Percentiles rank a stretch among this genome's conserved stretches.
These are phyloP conservation scores for Scaptomyza caliginosa DNA, from an alignment of 2,888 invertebrate species.

Conservation along the genomic window DNA sequence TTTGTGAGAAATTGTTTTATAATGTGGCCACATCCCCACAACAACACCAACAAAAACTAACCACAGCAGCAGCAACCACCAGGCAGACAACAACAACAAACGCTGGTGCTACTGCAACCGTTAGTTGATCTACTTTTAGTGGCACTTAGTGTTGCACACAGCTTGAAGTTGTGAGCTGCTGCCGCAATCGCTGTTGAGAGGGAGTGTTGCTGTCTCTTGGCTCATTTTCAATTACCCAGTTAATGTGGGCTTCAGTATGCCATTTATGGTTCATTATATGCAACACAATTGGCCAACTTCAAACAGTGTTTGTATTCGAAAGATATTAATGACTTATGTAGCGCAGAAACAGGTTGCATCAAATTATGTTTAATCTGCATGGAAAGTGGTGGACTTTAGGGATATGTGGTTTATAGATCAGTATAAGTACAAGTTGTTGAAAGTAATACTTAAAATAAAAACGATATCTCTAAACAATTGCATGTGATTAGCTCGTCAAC, in stretches of 20 bases:
- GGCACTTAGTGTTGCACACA: constrained; percentile 57
- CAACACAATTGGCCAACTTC: constrained; percentile 38
- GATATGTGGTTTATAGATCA: neutral
- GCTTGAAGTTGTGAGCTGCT: constrained; percentile 18
- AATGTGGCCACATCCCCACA: constrained; percentile 63
- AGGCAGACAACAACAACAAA: neutral
- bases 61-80: neutral
- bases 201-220: constrained; percentile 18
- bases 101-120: constrained; percentile 42
- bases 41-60: constrained; percentile 6
- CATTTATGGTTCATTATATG: constrained; percentile 71
- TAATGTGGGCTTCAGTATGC: constrained; percentile 59
- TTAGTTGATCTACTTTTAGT: constrained; percentile 72
- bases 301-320: neutral
- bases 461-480: neutral
- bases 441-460: too few relatives aligned
- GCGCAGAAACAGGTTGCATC: constrained; percentile 4
- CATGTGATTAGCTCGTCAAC: neutral
- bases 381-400: neutral
- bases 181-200: constrained; percentile 14
- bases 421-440: too few relatives aligned
- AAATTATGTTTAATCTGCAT: neutral
- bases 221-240: constrained; percentile 63
- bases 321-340: constrained; percentile 18
- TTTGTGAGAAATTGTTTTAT: constrained; percentile 73